phyloP scores from a whole-genome alignment of 2,113 vertebrate genomes.

The Ploceus nigricollis region DNA sequence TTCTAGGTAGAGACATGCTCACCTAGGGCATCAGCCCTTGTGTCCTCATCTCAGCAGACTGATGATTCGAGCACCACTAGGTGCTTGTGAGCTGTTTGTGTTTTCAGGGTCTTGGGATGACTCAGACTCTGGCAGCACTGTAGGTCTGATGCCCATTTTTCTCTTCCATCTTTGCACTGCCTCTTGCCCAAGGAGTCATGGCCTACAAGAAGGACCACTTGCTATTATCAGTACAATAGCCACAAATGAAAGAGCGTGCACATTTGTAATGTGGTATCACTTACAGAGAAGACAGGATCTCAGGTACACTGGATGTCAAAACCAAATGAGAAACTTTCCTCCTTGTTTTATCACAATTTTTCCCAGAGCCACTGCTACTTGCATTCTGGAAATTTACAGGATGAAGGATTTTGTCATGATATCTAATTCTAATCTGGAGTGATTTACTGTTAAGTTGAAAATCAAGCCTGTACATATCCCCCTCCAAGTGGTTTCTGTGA shows the following conservation, averaged over 20 bases:
- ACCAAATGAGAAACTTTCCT: conserved; percentile 33
- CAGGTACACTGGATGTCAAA: background rate
- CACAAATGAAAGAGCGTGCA: background rate
- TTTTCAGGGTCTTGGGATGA: background rate
- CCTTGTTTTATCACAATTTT: conserved; percentile 19
- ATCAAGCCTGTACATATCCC: conserved; percentile 52
- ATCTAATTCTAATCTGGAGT: conserved; percentile 58
- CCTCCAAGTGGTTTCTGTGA: conserved; percentile 48
- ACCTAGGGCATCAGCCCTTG: background rate
- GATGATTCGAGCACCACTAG: background rate
- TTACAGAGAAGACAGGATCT: background rate
- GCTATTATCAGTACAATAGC: background rate
- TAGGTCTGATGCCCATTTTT: background rate
- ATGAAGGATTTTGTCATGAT: conserved; percentile 48
- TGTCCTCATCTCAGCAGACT: background rate
- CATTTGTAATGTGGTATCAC: background rate
- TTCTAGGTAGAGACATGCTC: background rate
- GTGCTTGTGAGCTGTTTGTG: background rate
- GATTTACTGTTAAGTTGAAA: conserved; percentile 59
- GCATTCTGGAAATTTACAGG: conserved; percentile 38
- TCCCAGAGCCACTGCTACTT: background rate
- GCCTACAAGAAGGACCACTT: background rate
- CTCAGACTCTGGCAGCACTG: background rate
- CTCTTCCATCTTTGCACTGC: background rate
- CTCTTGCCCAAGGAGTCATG: background rate